Evolutionary conservation across 1,140 invertebrate species (phyloP).

Genomic region (Apis cerana): DNA sequence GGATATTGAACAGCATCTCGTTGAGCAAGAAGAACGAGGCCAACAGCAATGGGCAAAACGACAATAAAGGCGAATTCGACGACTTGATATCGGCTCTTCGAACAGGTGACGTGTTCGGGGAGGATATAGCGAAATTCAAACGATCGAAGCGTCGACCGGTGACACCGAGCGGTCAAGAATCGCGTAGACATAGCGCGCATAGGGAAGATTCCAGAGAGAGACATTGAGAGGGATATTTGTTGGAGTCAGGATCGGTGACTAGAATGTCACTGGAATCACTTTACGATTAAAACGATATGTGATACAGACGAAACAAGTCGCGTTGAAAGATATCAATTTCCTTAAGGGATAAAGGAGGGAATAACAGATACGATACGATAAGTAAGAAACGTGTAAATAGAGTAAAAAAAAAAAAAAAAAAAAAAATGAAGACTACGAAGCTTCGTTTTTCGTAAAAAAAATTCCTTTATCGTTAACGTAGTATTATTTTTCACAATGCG

Average conservation of each 20-base stretch:
- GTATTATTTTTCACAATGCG: constrained; percentile 13
- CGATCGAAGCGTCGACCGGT: constrained; percentile 86
- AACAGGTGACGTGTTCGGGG: constrained; percentile 98
- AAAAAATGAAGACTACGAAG: neutral
- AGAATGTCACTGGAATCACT: neutral
- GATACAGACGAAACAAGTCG: neutral
- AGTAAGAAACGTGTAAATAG: constrained; percentile 34
- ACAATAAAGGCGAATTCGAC: constrained; percentile 95
- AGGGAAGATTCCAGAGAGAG: constrained; percentile 88
- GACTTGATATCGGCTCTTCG: constrained; percentile 97
- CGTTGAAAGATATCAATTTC: constrained; percentile 1
- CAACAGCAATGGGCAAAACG: constrained; percentile 81
- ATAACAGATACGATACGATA: neutral
- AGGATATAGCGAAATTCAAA: constrained; percentile 97
- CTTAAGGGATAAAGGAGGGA: neutral
- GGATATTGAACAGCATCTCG: constrained; percentile 83
- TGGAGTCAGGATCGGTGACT: neutral
- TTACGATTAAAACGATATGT: neutral
- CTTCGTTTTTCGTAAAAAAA: neutral
- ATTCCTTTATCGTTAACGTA: constrained; percentile 33
- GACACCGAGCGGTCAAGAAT: constrained; percentile 83
- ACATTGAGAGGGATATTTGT: constrained; percentile 60
- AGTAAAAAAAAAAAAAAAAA: neutral
- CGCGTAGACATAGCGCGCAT: constrained; percentile 83
- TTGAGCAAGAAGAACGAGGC: constrained; percentile 81